A percentile compares a stretch with the other conserved stretches of the same genome.
These are phyloP conservation scores for Nomada lathburiana DNA, from an alignment of 2,888 invertebrate species.

Conservation along the genomic window DNA sequence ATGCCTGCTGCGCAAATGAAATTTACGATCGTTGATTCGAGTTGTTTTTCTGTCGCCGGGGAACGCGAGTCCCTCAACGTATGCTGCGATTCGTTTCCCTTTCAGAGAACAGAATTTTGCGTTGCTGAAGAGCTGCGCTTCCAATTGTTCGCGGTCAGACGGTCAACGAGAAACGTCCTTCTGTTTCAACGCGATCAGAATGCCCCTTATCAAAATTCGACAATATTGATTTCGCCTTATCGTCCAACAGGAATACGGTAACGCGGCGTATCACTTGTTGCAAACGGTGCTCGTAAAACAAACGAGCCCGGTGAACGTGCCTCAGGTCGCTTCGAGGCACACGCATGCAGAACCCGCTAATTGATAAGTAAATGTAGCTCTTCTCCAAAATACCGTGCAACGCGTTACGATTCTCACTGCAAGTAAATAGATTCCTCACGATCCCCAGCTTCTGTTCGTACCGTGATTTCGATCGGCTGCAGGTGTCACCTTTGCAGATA, in stretches of 20 bases:
- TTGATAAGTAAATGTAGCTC: background rate
- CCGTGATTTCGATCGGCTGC: background rate
- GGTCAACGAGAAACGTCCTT: slow-evolving; percentile 2
- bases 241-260: slow-evolving; percentile 39
- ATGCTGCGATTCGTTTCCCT: background rate
- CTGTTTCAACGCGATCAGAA: slow-evolving; percentile 11
- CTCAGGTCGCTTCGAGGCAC: background rate
- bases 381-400: too few species aligned
- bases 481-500: background rate
- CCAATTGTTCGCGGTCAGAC: background rate
- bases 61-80: background rate
- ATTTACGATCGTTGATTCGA: background rate
- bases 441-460: background rate
- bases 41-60: background rate
- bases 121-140: background rate
- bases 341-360: background rate
- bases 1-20: background rate
- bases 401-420: too few species aligned
- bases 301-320: slow-evolving; percentile 12
- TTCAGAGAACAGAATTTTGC: background rate
- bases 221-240: slow-evolving; percentile 73
- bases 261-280: slow-evolving; percentile 44
- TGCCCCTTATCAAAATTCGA: slow-evolving; percentile 63
- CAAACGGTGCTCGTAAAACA: slow-evolving; percentile 33
- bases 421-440: background rate